Percentiles rank a stretch among this genome's conserved stretches.
phyloP scores from a whole-genome alignment of 2,113 vertebrate species.

The Anolis sagrei region DNA sequence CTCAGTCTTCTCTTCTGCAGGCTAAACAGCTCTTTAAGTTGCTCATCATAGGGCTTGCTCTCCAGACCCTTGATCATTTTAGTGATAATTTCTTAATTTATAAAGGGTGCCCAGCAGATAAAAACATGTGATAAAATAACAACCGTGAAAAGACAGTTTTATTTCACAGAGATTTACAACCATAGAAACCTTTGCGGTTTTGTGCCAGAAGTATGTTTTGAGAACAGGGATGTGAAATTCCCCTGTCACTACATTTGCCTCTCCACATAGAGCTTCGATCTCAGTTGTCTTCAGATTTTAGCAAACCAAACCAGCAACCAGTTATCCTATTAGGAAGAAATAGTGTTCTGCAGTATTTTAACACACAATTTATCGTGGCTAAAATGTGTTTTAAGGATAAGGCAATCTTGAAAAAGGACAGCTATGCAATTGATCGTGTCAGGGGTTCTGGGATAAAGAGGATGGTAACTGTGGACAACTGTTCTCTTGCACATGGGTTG shows the following conservation, averaged over 20 bases:
- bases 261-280: no score
- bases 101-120: background rate
- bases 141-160: background rate
- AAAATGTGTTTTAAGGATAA: no score
- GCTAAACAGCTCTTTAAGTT: no score
- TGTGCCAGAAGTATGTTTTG: background rate
- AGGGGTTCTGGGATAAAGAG: background rate
- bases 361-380: no score
- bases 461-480: no score
- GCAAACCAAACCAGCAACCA: background rate
- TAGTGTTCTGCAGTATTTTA: background rate
- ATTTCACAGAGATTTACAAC: background rate
- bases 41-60: no score
- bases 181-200: background rate
- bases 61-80: no score
- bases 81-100: no score
- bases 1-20: no score
- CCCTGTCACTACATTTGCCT: background rate
- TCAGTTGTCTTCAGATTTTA: background rate
- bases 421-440: background rate
- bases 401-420: background rate
- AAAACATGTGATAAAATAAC: background rate
- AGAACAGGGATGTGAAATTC: background rate
- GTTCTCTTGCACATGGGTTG: background rate
- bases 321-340: background rate